A percentile compares a stretch with the other conserved stretches of the same genome.
Evolutionary conservation across 2,888 invertebrate genomes (phyloP).

Genomic region (Drosophila helvetica): DNA sequence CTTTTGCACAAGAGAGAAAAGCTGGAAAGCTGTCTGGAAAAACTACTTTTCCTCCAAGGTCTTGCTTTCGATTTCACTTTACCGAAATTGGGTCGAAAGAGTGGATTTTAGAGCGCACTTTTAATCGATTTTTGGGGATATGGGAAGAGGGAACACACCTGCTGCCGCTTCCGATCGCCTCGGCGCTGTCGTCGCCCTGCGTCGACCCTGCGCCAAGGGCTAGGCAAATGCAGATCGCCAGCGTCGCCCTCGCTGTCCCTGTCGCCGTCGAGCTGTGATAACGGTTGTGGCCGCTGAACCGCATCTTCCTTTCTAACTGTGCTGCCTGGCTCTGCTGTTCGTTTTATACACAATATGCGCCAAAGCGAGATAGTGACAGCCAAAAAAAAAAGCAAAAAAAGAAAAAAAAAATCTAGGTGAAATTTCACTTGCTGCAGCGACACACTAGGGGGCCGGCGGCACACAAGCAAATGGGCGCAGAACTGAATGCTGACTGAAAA

Average conservation of each 20-base stretch:
- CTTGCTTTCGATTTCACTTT: not conserved
- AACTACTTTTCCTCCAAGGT: not conserved
- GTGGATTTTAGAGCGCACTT: not conserved
- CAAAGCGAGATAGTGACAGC: not conserved
- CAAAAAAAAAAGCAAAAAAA: not conserved
- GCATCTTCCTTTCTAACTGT: slow-evolving; percentile 40
- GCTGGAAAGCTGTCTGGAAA: not conserved
- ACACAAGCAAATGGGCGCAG: slow-evolving; percentile 67
- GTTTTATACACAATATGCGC: slow-evolving; percentile 24
- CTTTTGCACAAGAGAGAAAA: not conserved
- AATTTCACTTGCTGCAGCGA: slow-evolving; percentile 43
- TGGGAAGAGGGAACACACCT: slow-evolving; percentile 33
- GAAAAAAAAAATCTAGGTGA: slow-evolving; percentile 17
- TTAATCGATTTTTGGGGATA: not conserved
- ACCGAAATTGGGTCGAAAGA: not conserved
- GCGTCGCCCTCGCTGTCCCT: not conserved
- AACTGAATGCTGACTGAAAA: slow-evolving; percentile 70
- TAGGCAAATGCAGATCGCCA: slow-evolving; percentile 31
- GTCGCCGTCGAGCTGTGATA: slow-evolving; percentile 22
- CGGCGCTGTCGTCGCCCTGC: slow-evolving; percentile 23
- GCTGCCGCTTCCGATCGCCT: slow-evolving; percentile 19
- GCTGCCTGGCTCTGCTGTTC: slow-evolving; percentile 13
- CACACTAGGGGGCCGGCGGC: not conserved
- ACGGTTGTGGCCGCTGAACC: slow-evolving; percentile 38
- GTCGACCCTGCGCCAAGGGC: slow-evolving; percentile 29